Base-by-base conservation (phyloP, 2,888 invertebrate genomes). In the Oxyteleia sp. region DNA sequence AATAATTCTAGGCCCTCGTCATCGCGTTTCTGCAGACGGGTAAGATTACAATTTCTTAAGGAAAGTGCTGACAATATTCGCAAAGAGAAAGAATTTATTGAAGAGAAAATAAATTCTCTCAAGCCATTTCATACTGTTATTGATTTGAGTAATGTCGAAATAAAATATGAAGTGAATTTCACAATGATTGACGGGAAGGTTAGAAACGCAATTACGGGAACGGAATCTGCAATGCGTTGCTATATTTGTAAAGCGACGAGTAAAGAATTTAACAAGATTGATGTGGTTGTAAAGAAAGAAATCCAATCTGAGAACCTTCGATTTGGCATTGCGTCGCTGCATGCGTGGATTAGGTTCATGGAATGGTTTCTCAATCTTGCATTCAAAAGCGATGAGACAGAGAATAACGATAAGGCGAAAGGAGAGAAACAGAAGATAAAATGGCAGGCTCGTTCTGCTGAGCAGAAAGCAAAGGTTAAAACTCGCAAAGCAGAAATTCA, bases 361-460 rank as follows among this genome's bases (percentile, higher is more conserved):
- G 90, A 92, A 71, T 91, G 86, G 75, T 79, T 89, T 4, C 69
- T 23, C 3, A 23, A 23, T 4, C 23, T 90, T 18, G 74, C 88
- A 8, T 91, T 90, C 76, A 88, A 88, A 85, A 32, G 41, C 26
- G 41, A 38, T 51, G 51, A 71, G 13, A 16, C 26, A 23, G 5
- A 10, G 32, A 10, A 32, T 32, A 23, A 23, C 23, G 26, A 49
- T 49, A 35, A 13, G 23, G 5, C 26, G 26, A 66, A 15, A 35
- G 10, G 13, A 23, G 18, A 15, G 20, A 47, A 89, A 43, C n/a
- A n/a, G 3, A 8, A 84, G 20, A 76, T 88, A 66, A 85, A 89
- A 83, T 91, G 90, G 91, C 90, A 91, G 86, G 88, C 89, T 29
- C 86, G 88, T 4, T 86, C 86, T 15, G 81, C 8, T 20, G 51